Percentiles rank a stretch among this genome's conserved stretches.
Conservation (phyloP, 2,888 invertebrate genomes). For the Ormia ochracea region DNA sequence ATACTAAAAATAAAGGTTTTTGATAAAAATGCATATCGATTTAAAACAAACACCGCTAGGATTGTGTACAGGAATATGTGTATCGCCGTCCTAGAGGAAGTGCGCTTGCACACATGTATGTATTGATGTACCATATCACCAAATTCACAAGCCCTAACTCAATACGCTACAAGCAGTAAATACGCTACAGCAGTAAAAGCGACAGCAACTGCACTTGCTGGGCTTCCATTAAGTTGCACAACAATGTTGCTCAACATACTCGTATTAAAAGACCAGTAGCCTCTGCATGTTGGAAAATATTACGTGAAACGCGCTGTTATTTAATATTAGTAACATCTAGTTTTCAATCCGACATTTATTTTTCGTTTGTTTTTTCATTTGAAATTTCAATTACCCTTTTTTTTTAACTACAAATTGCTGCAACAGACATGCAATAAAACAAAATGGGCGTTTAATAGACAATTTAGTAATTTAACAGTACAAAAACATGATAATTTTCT, state of each 20-base stretch:
- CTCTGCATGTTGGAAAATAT: not conserved
- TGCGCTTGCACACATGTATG: too few species aligned
- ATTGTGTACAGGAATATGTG: not conserved
- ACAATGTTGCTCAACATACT: constrained; percentile 48
- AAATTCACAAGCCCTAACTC: too few species aligned
- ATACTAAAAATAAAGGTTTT: too few species aligned
- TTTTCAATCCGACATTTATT: not conserved
- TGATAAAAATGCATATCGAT: not conserved
- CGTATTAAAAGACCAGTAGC: not conserved
- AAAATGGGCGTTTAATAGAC: constrained; percentile 41
- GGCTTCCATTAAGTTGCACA: constrained; percentile 15
- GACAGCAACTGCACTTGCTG: constrained; percentile 23
- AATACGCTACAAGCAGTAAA: too few species aligned
- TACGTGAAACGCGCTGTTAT: not conserved
- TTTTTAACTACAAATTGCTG: not conserved
- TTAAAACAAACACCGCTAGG: not conserved
- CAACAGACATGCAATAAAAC: constrained; percentile 23
- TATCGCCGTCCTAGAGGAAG: too few species aligned
- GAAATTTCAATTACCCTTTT: constrained; percentile 10
- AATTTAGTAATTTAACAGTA: constrained; percentile 54
- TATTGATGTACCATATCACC: too few species aligned
- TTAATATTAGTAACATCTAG: not conserved
- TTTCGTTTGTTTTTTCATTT: constrained; percentile 24
- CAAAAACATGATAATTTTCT: constrained; percentile 31
- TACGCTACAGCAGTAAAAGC: not conserved